phyloP scores from a whole-genome alignment of 2,888 invertebrate genomes.

The Melanostoma mellinum region DNA sequence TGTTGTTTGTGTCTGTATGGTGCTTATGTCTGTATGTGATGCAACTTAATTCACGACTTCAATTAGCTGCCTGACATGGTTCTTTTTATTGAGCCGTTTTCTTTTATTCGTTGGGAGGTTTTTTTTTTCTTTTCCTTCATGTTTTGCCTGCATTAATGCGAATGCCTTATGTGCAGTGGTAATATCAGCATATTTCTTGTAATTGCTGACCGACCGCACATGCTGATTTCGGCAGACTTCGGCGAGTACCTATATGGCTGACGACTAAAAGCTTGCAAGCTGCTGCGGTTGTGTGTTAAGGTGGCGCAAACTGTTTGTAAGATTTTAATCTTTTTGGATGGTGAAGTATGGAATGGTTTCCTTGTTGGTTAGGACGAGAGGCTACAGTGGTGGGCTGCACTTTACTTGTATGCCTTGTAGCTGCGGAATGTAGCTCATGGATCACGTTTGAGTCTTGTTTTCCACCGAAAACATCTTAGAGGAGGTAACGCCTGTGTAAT shows the following conservation, averaged over 20 bases:
- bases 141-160: conserved; percentile 22
- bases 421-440: neutral
- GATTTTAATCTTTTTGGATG: conserved; percentile 57
- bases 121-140: neutral
- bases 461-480: too few species aligned
- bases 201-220: conserved; percentile 68
- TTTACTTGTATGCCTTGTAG: neutral
- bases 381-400: neutral
- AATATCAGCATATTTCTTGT: conserved; percentile 60
- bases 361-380: conserved; percentile 2
- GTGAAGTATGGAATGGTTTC: conserved; percentile 14
- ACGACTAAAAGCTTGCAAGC: neutral
- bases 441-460: too few species aligned
- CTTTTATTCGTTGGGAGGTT: conserved; percentile 30
- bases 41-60: conserved; percentile 74
- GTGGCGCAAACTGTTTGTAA: conserved; percentile 64
- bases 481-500: too few species aligned
- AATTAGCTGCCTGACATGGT: conserved; percentile 74
- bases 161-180: conserved; percentile 44
- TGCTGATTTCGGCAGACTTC: conserved; percentile 58
- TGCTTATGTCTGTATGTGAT: conserved; percentile 56
- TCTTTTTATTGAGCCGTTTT: conserved; percentile 68
- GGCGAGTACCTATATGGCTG: conserved; percentile 22
- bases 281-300: conserved; percentile 37
- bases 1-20: conserved; percentile 46